These are phyloP conservation scores for Notodonta dromedarius DNA, from an alignment of 2,888 invertebrate species.

Conservation along the genomic window DNA sequence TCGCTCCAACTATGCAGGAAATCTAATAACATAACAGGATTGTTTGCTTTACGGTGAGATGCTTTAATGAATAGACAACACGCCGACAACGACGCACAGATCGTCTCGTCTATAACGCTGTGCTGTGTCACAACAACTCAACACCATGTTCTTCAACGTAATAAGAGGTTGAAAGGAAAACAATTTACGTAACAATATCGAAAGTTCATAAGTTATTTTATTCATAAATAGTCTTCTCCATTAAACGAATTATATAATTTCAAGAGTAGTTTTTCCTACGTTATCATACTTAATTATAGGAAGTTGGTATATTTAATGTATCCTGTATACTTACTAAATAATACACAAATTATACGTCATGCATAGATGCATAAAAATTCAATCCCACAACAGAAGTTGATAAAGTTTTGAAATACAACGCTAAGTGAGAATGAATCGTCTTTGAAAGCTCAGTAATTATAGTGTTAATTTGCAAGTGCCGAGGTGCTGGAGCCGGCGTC, in stretches of 20 bases:
- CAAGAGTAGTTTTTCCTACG: no score
- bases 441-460: slow-evolving; percentile 42
- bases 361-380: no score
- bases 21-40: slow-evolving; percentile 73
- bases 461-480: slow-evolving; percentile 47
- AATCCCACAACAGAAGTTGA: background rate
- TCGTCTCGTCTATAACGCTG: slow-evolving; percentile 59
- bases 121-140: slow-evolving; percentile 42
- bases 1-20: slow-evolving; percentile 61
- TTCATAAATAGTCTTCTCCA: no score
- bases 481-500: slow-evolving; percentile 14
- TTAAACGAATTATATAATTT: no score
- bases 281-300: no score
- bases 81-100: slow-evolving; percentile 49
- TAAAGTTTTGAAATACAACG: slow-evolving; percentile 40
- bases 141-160: slow-evolving; percentile 3
- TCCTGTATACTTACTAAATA: no score
- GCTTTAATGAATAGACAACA: slow-evolving; percentile 82
- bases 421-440: slow-evolving; percentile 60
- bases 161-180: background rate
- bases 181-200: background rate
- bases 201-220: no score
- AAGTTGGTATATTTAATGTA: no score
- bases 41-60: slow-evolving; percentile 75
- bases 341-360: no score